Conservation (phyloP, 1,140 invertebrate genomes). For the Platyscapa corneri region DNA sequence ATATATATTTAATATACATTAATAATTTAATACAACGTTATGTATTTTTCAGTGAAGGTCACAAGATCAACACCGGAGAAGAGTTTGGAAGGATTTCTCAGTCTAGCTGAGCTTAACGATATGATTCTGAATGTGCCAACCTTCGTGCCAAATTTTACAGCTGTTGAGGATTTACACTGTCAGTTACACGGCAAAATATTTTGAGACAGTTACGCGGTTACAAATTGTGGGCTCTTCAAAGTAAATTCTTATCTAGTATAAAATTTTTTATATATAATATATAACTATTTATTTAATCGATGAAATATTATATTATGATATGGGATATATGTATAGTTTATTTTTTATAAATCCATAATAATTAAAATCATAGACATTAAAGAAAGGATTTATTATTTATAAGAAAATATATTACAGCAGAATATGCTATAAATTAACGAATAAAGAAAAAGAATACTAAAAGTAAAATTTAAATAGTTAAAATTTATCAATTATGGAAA, state of each 20-base stretch:
- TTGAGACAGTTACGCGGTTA: slow-evolving; percentile 79
- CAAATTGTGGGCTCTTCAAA: slow-evolving; percentile 82
- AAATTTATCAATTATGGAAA: no score
- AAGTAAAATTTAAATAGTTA: no score
- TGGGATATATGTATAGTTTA: neutral
- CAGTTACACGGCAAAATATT: slow-evolving; percentile 81
- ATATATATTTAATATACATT: neutral
- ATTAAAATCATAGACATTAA: no score
- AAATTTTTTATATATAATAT: slow-evolving; percentile 8
- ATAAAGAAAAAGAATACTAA: no score
- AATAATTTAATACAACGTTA: neutral
- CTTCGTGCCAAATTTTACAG: slow-evolving; percentile 80
- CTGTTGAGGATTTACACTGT: slow-evolving; percentile 78
- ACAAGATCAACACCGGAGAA: slow-evolving; percentile 57
- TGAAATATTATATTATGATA: neutral
- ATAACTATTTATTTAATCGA: neutral
- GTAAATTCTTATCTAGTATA: slow-evolving; percentile 71
- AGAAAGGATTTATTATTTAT: no score
- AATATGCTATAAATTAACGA: no score
- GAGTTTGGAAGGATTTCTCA: slow-evolving; percentile 59
- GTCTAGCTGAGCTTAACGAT: slow-evolving; percentile 68
- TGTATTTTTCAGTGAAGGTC: slow-evolving; percentile 43
- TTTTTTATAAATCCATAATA: no score
- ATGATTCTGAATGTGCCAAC: slow-evolving; percentile 76
- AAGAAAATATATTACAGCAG: no score